phyloP scores from a whole-genome alignment of 2,888 invertebrate genomes.

The Nephrotoma flavescens region DNA sequence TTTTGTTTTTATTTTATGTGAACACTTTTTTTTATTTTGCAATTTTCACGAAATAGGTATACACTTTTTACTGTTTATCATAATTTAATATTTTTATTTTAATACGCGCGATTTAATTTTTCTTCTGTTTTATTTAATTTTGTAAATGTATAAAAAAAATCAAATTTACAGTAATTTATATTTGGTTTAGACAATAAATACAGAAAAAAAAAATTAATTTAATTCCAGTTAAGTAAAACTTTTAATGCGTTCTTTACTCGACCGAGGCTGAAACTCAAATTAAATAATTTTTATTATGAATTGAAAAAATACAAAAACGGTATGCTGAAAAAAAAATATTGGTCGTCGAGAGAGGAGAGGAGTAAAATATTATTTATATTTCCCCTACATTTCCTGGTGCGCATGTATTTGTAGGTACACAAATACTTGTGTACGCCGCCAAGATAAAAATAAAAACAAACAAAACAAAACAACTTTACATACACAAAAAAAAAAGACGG shows the following conservation, averaged over 20 bases:
- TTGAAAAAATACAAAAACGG: neutral
- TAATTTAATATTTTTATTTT: neutral
- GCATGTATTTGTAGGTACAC: neutral
- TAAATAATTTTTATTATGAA: neutral
- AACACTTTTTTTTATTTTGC: neutral
- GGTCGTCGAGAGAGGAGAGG: neutral
- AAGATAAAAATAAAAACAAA: neutral
- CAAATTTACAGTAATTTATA: neutral
- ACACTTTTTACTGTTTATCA: neutral
- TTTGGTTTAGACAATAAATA: neutral
- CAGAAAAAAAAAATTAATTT: neutral
- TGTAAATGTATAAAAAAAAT: neutral
- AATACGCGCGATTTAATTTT: neutral
- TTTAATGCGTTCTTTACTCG: neutral
- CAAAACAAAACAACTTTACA: neutral
- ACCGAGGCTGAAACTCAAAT: slow-evolving; percentile 5
- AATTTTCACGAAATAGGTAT: neutral
- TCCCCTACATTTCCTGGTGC: neutral
- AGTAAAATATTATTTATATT: neutral
- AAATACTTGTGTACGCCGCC: neutral
- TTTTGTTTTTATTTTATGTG: neutral
- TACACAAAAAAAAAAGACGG: neutral
- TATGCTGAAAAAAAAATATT: neutral
- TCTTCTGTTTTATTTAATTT: neutral
- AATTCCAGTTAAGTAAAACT: neutral